Base-by-base conservation (phyloP, 2,797 vertebrate genomes). In the Schizothorax lantsangensis region DNA sequence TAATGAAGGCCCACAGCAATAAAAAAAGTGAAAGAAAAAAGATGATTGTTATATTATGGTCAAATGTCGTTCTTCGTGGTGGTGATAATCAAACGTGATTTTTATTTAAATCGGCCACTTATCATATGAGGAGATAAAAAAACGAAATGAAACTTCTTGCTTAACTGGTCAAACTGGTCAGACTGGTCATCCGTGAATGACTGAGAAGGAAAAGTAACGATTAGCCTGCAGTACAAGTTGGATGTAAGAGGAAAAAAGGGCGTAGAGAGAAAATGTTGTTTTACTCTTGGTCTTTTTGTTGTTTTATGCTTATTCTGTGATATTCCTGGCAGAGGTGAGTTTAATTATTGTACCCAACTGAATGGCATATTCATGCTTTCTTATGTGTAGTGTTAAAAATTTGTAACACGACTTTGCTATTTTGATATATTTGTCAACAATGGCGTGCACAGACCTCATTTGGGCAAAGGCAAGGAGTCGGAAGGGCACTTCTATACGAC, bases 91-190 rank as follows among this genome's bases (percentile, higher is more conserved):
- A 49, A 54, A 15, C 5, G 2, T 38, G 8, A 6, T 73, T 73
- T 52, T 52, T 52, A 19, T 6, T 52, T 0, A 30, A 9, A 33
- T 49, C 3, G 1, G 15, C 9, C 7, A 30, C 14, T 0, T 49
- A 15, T 33, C 17, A 21, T 38, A 23, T 59, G 54, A 26, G 23
- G 23, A 43, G 33, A n/a, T 1, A 6, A 1, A 17, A 36, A 81
- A 36, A 7, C n/a, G 30, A 52, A n/a, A 52, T 23, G 11, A 36
- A n/a, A 36, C 43, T 17, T 54, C 45, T 52, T 71, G 74, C n/a
- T 10, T 9, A 69, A 71, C 84, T 71, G 15, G 75, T n/a, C n/a
- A n/a, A 69, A 71, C 84, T 71, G 15, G 30, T 85, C 49, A 23
- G 47, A 79, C 84, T 45, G n/a, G 84, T 79, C 15, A 8, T n/a